A percentile compares a stretch with the other conserved stretches of the same genome.
phyloP scores from a whole-genome alignment of 2,113 vertebrate genomes.

The Colinus virginianus region DNA sequence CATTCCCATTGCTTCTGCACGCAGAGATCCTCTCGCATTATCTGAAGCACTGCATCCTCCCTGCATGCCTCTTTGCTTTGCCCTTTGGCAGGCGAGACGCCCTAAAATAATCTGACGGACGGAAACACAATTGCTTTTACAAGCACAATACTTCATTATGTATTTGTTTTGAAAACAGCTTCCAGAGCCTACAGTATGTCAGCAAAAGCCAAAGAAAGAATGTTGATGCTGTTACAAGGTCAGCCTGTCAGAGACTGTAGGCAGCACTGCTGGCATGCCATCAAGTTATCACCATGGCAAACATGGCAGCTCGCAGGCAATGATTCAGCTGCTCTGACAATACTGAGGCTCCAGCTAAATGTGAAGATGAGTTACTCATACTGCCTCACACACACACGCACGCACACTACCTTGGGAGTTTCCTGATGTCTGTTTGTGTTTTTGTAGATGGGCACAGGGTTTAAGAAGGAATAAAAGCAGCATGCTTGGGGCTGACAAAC shows the following conservation, averaged over 20 bases:
- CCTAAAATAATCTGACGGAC: slow-evolving; percentile 56
- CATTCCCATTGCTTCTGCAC: not conserved
- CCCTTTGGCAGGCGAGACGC: slow-evolving; percentile 15
- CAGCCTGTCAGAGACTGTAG: slow-evolving; percentile 70
- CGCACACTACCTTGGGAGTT: not conserved
- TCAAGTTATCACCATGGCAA: slow-evolving; percentile 65
- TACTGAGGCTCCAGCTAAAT: slow-evolving; percentile 42
- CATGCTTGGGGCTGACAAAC: not conserved
- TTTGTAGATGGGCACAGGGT: not conserved
- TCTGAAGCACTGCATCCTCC: not conserved
- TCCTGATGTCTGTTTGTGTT: not conserved
- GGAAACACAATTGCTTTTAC: slow-evolving; percentile 73
- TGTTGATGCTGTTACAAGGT: slow-evolving; percentile 75
- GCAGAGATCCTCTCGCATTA: not conserved
- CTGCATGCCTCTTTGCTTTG: not conserved
- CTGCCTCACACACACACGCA: not conserved
- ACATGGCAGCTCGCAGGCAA: slow-evolving; percentile 50
- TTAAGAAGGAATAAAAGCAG: slow-evolving; percentile 11
- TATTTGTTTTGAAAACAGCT: slow-evolving; percentile 77
- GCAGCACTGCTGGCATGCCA: slow-evolving; percentile 60
- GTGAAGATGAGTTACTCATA: slow-evolving; percentile 13
- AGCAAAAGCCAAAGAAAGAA: slow-evolving; percentile 74
- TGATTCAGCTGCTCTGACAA: slow-evolving; percentile 74
- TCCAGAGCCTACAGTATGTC: slow-evolving; percentile 71
- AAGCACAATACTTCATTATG: slow-evolving; percentile 71